Evolutionary conservation across 2,113 vertebrate species (phyloP).

Genomic region (Caretta caretta): DNA sequence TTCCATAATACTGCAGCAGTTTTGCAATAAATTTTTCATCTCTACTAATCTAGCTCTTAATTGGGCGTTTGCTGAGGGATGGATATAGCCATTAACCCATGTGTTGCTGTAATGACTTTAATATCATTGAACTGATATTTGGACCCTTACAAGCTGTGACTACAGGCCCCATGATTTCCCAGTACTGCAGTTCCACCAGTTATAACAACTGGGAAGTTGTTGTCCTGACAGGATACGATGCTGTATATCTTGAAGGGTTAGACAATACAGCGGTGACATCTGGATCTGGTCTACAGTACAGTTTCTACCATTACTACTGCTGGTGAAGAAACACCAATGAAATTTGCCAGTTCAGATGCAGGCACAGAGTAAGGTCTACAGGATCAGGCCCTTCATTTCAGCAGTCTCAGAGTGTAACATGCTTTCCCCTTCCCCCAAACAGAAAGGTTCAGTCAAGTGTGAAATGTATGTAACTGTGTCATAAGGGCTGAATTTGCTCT

Average conservation of each 20-base stretch:
- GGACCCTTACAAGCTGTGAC: not conserved
- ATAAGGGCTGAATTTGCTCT: not conserved
- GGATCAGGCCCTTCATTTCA: not conserved
- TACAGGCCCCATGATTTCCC: not conserved
- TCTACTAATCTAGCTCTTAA: slow-evolving; percentile 79
- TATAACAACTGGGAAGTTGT: not conserved
- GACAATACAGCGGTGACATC: not conserved
- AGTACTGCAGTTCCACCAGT: accelerated
- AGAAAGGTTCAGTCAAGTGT: slow-evolving; percentile 47
- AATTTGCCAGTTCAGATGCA: not conserved
- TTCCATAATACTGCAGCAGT: slow-evolving; percentile 59
- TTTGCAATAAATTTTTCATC: slow-evolving; percentile 76
- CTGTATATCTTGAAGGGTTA: not conserved
- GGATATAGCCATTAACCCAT: slow-evolving; percentile 70
- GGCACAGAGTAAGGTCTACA: not conserved
- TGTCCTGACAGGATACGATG: not conserved
- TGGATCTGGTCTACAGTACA: not conserved
- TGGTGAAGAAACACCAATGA: not conserved
- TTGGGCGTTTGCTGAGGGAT: slow-evolving; percentile 64
- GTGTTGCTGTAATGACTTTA: slow-evolving; percentile 28
- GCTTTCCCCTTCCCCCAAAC: slow-evolving; percentile 46
- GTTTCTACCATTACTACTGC: not conserved
- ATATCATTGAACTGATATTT: not conserved
- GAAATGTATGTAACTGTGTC: slow-evolving; percentile 66
- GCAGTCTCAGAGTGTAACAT: slow-evolving; percentile 11